A percentile compares a stretch with the other conserved stretches of the same genome.
These are phyloP conservation scores for Tetramorium alpestre DNA, from an alignment of 1,140 invertebrate genomes.

Conservation along the genomic window DNA sequence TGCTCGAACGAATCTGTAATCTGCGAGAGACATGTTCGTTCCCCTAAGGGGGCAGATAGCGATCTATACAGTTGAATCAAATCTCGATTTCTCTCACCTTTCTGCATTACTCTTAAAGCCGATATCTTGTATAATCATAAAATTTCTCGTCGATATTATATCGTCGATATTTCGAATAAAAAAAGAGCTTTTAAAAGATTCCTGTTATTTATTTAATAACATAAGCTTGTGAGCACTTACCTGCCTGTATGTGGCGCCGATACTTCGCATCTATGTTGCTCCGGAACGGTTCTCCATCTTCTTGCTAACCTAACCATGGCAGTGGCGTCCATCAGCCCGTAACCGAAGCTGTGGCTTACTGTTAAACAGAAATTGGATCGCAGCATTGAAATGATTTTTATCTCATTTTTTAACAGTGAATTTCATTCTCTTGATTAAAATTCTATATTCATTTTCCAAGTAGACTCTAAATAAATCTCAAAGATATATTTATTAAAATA, in stretches of 20 bases:
- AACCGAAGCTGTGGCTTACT: constrained; percentile 97
- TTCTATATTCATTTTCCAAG: neutral
- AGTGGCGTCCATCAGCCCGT: constrained; percentile 97
- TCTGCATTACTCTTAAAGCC: neutral
- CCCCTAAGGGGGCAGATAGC: constrained; percentile 8
- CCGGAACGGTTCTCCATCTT: constrained; percentile 94
- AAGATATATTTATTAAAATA: neutral
- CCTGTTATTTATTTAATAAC: constrained; percentile 10
- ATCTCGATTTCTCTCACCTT: constrained; percentile 1
- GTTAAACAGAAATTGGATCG: constrained; percentile 13
- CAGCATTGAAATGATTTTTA: neutral
- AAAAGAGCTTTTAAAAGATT: neutral
- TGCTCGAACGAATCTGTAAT: constrained; percentile 39
- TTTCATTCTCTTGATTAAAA: neutral
- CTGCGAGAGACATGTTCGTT: constrained; percentile 12
- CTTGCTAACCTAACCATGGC: constrained; percentile 96
- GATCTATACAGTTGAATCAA: constrained; percentile 19
- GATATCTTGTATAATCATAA: neutral
- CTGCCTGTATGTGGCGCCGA: constrained; percentile 91
- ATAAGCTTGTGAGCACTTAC: constrained; percentile 78
- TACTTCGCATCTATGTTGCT: constrained; percentile 93
- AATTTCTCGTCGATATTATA: neutral
- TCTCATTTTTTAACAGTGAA: neutral
- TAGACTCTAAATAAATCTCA: no score
- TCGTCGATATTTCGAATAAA: neutral